Conservation (phyloP, 2,113 vertebrate species). For the Vimba vimba region DNA sequence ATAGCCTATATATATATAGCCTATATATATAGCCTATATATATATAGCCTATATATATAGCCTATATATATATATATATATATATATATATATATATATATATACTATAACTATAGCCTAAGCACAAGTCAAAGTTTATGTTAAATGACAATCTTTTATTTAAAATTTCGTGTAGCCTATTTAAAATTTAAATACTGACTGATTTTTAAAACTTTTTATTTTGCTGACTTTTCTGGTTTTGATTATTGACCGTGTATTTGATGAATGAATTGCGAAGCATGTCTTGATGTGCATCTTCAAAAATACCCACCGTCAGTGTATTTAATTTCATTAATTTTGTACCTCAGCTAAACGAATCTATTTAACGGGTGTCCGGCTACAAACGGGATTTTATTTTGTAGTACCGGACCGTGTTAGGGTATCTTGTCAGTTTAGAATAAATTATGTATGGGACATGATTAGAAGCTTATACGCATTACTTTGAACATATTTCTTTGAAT, state of each 20-base stretch:
- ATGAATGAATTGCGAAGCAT: not conserved
- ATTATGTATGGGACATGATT: constrained; percentile 81
- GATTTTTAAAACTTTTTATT: not conserved
- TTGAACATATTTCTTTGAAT: constrained; percentile 75
- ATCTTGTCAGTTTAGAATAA: constrained; percentile 76
- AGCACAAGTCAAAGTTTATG: not conserved
- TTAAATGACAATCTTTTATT: not conserved
- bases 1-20: no score
- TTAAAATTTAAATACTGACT: not conserved
- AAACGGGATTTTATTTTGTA: constrained; percentile 66
- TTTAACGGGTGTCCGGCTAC: constrained; percentile 75
- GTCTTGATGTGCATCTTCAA: constrained; percentile 25
- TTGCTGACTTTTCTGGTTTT: not conserved
- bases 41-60: no score
- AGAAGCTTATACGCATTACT: constrained; percentile 71
- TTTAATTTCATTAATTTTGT: constrained; percentile 78
- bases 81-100: no score
- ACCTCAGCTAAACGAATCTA: constrained; percentile 75
- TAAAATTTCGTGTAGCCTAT: no score
- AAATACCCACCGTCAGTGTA: constrained; percentile 61
- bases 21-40: no score
- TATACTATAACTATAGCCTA: not conserved
- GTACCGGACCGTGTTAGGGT: constrained; percentile 67
- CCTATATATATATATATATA: no score
- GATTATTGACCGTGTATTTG: not conserved